These are phyloP conservation scores for Pseudococcus longispinus DNA, from an alignment of 2,888 invertebrate species.

Conservation along the genomic window DNA sequence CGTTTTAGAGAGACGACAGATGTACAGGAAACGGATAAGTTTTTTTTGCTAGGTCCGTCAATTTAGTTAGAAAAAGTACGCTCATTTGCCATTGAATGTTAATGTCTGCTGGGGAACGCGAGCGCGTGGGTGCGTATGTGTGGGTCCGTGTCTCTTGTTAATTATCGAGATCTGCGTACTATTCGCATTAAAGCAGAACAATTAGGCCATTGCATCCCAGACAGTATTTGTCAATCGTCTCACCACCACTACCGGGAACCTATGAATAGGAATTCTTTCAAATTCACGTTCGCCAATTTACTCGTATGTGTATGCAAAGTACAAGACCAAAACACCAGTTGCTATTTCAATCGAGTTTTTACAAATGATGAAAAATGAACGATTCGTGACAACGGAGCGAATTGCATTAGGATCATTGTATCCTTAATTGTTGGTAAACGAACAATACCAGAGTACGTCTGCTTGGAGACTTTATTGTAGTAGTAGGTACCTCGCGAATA, in stretches of 20 bases:
- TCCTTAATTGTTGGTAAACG: background rate
- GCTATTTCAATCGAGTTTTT: background rate
- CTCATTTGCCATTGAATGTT: slow-evolving; percentile 38
- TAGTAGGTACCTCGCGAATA: background rate
- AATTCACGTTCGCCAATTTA: background rate
- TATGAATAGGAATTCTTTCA: slow-evolving; percentile 4
- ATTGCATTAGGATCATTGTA: background rate
- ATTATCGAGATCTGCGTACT: slow-evolving; percentile 20
- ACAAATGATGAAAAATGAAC: background rate
- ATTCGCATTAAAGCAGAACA: slow-evolving; percentile 24
- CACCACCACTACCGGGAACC: background rate
- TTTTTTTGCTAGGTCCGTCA: slow-evolving; percentile 45
- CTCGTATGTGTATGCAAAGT: background rate
- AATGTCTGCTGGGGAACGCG: slow-evolving; percentile 18
- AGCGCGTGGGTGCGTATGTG: slow-evolving; percentile 5
- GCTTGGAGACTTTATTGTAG: background rate
- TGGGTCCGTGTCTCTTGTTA: slow-evolving; percentile 29
- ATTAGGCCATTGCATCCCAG: slow-evolving; percentile 5
- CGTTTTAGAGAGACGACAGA: slow-evolving; percentile 39
- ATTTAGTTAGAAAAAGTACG: slow-evolving; percentile 33
- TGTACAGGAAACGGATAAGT: slow-evolving; percentile 53
- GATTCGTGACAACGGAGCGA: background rate
- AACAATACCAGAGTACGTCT: background rate
- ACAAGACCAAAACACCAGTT: background rate
- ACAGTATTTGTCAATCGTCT: slow-evolving; percentile 33